Evolutionary conservation across 1,140 invertebrate species (phyloP).

Genomic region (Eurosta solidaginis): DNA sequence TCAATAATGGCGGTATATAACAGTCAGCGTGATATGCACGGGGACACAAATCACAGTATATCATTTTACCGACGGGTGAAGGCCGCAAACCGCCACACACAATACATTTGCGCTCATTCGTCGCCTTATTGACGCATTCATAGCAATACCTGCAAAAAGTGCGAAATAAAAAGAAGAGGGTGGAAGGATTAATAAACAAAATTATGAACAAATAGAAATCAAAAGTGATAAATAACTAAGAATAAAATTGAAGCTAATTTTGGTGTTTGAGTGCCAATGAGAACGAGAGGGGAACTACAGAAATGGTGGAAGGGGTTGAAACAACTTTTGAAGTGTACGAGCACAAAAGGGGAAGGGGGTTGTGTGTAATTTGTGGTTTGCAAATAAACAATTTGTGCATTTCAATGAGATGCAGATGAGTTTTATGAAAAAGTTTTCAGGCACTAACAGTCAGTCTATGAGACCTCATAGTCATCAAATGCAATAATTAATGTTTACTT

Average conservation of each 20-base stretch:
- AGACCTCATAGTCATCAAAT: too few relatives aligned
- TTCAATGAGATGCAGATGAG: too few relatives aligned
- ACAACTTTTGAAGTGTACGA: too few relatives aligned
- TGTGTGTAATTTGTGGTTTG: too few relatives aligned
- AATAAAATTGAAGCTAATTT: not conserved
- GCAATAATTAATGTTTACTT: too few relatives aligned
- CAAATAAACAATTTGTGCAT: too few relatives aligned
- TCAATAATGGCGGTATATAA: constrained; percentile 82
- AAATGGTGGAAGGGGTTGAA: too few relatives aligned
- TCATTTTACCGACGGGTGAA: constrained; percentile 69
- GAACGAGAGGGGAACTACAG: too few relatives aligned
- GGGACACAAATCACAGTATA: constrained; percentile 86
- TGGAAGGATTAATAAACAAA: not conserved
- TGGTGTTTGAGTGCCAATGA: too few relatives aligned
- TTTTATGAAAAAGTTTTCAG: too few relatives aligned
- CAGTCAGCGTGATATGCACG: constrained; percentile 92
- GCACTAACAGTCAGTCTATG: too few relatives aligned
- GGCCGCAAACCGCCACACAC: constrained; percentile 81
- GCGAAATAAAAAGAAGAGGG: not conserved
- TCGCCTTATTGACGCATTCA: constrained; percentile 96
- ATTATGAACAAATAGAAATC: not conserved
- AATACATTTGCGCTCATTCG: constrained; percentile 83
- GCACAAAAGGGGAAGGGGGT: too few relatives aligned
- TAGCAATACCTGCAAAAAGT: constrained; percentile 79
- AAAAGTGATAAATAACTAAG: not conserved